Conservation (phyloP, 2,888 invertebrate genomes). For the Cataglyphis cursor region DNA sequence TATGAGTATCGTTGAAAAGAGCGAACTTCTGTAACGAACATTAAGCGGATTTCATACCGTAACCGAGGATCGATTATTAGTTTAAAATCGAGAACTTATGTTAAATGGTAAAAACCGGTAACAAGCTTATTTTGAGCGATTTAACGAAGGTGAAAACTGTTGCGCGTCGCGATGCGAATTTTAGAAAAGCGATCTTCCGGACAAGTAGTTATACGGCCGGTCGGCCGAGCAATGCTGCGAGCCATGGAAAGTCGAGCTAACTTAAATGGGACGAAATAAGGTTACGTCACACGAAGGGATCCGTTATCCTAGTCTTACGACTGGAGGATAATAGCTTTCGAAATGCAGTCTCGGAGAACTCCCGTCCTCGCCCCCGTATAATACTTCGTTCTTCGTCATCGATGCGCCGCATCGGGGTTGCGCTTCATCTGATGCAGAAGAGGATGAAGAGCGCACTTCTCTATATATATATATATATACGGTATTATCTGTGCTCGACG, state of each 20-base stretch:
- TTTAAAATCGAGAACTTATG: not conserved
- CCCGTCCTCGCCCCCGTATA: slow-evolving; percentile 51
- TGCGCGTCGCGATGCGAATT: slow-evolving; percentile 4
- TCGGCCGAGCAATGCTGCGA: slow-evolving; percentile 31
- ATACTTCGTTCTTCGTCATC: slow-evolving; percentile 53
- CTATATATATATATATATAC: slow-evolving; percentile 41
- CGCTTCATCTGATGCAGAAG: slow-evolving; percentile 38
- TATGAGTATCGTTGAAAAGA: not conserved
- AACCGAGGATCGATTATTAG: not conserved
- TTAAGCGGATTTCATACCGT: not conserved
- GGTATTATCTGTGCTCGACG: slow-evolving; percentile 54
- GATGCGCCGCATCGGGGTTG: slow-evolving; percentile 52
- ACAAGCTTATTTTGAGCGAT: not conserved
- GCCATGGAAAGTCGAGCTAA: slow-evolving; percentile 47
- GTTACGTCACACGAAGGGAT: slow-evolving; percentile 48
- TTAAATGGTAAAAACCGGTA: not conserved
- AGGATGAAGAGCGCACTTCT: slow-evolving; percentile 10
- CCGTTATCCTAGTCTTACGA: slow-evolving; percentile 57
- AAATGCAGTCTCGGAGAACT: slow-evolving; percentile 67
- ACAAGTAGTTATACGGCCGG: slow-evolving; percentile 2
- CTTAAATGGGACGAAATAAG: slow-evolving; percentile 57
- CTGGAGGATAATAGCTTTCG: slow-evolving; percentile 73
- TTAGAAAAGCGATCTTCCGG: slow-evolving; percentile 17
- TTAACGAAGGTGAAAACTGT: not conserved
- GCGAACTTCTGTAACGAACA: not conserved